phyloP scores from a whole-genome alignment of 2,888 invertebrate genomes.

The Agrotis ipsilon region DNA sequence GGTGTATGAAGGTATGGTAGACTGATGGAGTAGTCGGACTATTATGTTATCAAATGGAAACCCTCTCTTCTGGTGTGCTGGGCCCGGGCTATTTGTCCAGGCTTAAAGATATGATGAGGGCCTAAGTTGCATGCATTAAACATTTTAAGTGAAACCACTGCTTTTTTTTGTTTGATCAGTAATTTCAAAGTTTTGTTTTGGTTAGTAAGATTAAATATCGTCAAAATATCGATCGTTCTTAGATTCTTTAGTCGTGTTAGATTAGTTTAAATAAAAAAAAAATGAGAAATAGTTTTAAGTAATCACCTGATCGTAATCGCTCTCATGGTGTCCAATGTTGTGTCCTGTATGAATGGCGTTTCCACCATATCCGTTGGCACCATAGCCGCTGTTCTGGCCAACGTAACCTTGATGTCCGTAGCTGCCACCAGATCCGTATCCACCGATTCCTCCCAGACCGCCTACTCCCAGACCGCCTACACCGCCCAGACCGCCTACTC shows the following conservation, averaged over 20 bases:
- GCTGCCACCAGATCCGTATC: slow-evolving; percentile 29
- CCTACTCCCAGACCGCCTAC: not conserved
- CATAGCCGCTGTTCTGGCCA: slow-evolving; percentile 26
- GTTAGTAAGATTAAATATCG: no score
- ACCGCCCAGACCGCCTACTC: not conserved
- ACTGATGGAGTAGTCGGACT: no score
- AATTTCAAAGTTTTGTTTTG: no score
- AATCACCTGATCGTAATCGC: slow-evolving; percentile 50
- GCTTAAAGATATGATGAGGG: no score
- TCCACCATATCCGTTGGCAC: slow-evolving; percentile 37
- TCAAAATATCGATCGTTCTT: not conserved
- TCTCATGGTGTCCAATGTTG: slow-evolving; percentile 29
- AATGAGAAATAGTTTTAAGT: not conserved
- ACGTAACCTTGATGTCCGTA: slow-evolving; percentile 41
- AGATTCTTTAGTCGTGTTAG: no score
- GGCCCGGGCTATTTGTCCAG: no score
- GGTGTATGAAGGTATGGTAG: no score
- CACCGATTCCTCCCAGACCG: slow-evolving; percentile 21
- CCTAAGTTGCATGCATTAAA: no score
- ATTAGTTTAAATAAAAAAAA: not conserved
- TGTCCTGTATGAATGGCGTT: slow-evolving; percentile 3
- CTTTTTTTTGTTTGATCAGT: no score
- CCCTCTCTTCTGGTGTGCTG: no score
- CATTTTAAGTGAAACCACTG: no score
- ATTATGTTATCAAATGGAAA: no score